Base-by-base conservation (phyloP, 2,113 vertebrate species). In the Microcebus jonahi region DNA sequence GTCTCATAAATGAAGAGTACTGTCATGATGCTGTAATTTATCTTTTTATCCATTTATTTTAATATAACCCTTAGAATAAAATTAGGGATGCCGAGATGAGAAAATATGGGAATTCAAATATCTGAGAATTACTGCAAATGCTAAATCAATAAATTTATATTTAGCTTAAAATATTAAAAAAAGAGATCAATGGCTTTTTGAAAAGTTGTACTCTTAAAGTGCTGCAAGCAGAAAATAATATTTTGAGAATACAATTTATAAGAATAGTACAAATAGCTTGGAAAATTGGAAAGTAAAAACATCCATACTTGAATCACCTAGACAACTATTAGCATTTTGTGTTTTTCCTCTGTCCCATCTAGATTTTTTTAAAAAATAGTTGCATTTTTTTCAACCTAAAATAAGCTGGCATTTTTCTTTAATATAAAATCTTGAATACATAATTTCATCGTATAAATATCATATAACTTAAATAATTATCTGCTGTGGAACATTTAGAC, bases 81-180 rank as follows among this genome's bases (percentile, higher is more conserved):
- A 85, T 92, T 76, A 82, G 59, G 42, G 1, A 86, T 70, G 34
- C 9, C 68, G 39, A 90, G 39, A 83, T 86, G 23, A 76, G 25
- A 50, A 91, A 85, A 81, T 75, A 73, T 34, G n/a, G 5, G 31
- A 97, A 90, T 81, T 55, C 48, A 71, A 90, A 67, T 90, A 83
- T 50, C 31, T 73, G 80, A 94, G 45, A 91, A 86, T 39, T 82
- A 91, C 27, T 61, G 3, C 27, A 96, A 86, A 80, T 86, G 71
- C 23, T 81, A 86, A 20, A 8, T 77, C 20, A 87, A 76, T 85
- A 85, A 45, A 75, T 86, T 96, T 92, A 71, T 61, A 88, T 86
- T 96, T 75, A 45, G 10, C 48, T 95, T 95, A 92, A 88, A 93
- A 48, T 93, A 91, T 61, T 48, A 55, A 27, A 94, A 88, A 67